Percentiles rank a stretch among this genome's conserved stretches.
Conservation (phyloP, 2,888 invertebrate species). For the Nycteola revayana region DNA sequence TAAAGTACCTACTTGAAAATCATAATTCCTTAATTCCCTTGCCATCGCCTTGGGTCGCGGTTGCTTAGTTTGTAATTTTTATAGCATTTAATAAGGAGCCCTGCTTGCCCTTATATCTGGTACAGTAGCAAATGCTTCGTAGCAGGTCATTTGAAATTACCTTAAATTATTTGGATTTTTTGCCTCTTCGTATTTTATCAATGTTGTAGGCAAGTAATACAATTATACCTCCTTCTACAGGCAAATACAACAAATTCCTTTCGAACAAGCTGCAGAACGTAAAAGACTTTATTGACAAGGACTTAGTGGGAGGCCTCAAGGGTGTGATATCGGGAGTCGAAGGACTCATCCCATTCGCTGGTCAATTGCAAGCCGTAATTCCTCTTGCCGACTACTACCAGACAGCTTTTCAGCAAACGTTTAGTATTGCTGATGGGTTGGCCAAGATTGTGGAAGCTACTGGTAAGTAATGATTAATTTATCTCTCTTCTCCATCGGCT, state of each 20-base stretch:
- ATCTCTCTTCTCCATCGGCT: no score
- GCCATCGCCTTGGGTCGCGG: no score
- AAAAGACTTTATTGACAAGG: conserved; percentile 68
- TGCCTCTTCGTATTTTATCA: no score
- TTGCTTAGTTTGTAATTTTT: no score
- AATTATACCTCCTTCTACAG: conserved; percentile 35
- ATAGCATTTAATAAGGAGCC: no score
- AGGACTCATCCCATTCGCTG: conserved; percentile 51
- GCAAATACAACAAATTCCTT: conserved; percentile 63
- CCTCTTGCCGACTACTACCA: conserved; percentile 62
- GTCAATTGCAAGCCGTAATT: conserved; percentile 42
- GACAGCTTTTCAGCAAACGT: conserved; percentile 52
- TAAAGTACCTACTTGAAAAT: no score
- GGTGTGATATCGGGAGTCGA: conserved; percentile 52
- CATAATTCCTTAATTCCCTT: no score
- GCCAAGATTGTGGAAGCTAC: conserved; percentile 83
- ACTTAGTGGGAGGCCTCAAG: conserved; percentile 62
- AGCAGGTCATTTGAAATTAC: no score
- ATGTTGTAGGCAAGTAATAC: no score
- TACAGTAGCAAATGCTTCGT: no score
- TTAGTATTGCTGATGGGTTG: conserved; percentile 67
- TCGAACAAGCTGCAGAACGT: conserved; percentile 49
- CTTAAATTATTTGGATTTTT: no score
- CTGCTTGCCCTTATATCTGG: no score
- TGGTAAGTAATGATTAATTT: conserved; percentile 45